Evolutionary conservation across 2,113 vertebrate genomes (phyloP).

Genomic region (Larimichthys polyactis): DNA sequence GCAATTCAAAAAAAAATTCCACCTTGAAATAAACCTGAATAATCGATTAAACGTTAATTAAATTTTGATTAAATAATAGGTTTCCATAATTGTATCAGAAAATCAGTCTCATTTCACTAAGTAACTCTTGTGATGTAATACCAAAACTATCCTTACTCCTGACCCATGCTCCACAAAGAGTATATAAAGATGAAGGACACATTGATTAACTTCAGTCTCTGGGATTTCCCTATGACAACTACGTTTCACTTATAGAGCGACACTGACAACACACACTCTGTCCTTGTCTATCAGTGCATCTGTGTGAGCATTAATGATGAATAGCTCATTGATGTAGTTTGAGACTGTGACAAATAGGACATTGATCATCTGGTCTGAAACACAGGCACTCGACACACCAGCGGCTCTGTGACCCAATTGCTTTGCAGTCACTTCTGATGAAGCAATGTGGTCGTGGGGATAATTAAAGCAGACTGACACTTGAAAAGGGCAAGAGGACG

Average conservation of each 20-base stretch:
- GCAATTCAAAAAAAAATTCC: neutral
- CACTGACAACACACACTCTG: constrained; percentile 29
- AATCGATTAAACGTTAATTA: neutral
- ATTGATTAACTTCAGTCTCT: constrained; percentile 15
- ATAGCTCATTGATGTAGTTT: constrained; percentile 64
- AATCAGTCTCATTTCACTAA: neutral
- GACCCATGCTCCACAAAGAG: constrained; percentile 25
- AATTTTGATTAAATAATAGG: neutral
- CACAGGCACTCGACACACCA: constrained; percentile 30
- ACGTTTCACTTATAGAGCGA: constrained; percentile 27
- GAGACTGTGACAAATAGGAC: constrained; percentile 65
- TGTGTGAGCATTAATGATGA: constrained; percentile 55
- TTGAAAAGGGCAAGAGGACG: constrained; percentile 45
- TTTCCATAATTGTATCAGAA: neutral
- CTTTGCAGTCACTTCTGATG: constrained; percentile 44
- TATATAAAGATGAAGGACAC: constrained; percentile 13
- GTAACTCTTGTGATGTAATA: neutral
- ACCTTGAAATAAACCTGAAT: neutral
- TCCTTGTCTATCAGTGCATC: constrained; percentile 51
- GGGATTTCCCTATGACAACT: constrained; percentile 58
- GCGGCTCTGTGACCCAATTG: constrained; percentile 60
- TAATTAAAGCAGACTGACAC: constrained; percentile 48
- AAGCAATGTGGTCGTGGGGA: constrained; percentile 27
- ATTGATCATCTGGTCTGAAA: constrained; percentile 69
- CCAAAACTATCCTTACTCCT: neutral